Evolutionary conservation across 2,888 invertebrate species (phyloP), one percentile per base, ranked within the genome.

Genomic region (Nineta flava): DNA sequence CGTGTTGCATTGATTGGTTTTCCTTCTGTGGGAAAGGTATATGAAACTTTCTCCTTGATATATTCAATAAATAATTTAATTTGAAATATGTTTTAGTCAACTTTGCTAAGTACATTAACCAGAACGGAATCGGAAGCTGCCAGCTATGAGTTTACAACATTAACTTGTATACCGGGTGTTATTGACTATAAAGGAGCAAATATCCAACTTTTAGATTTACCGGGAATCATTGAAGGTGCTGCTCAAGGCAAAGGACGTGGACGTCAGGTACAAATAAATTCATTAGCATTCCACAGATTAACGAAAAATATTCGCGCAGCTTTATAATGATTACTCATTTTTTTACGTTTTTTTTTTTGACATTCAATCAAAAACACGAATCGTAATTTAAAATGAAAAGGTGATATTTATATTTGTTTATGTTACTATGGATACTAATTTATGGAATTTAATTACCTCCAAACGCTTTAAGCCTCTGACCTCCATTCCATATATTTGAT

Each of bases 161-260:
- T 99, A 51, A 99, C 99, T 9, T 99, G 97, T 68, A 99, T 99
- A 61, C 99, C 99, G 3, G 99, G 99, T 48, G 97, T 99, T 2
- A 96, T 99, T 55, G 91, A 95, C 65, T 95, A 99, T 66, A 88
- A 95, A 63, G 99, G 97, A 43, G 99, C 99, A 35, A 95, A 95
- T 64, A 97, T 99, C 64, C 99, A 99, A 65, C 73, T 99, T 54
- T 79, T 99, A 0, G 99, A 99, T 79, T 77, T 99, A 64, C 99
- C 99, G 51, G 99, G 99, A 64, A 99, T 99, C 65, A 99, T 99
- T 65, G 99, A 99, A 75, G 99, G 99, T 52, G 99, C 99, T 55
- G 86, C 97, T 2, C 96, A 91, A 58, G 68, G 68, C 42, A 68
- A 68, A 57, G 68, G 68, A 51, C 61, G 68, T 58, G 68, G 65